These are phyloP conservation scores for Aphrocallistes beatrix DNA, from an alignment of 37 sponge, comb jelly and placozoan species.

Conservation along the genomic window DNA sequence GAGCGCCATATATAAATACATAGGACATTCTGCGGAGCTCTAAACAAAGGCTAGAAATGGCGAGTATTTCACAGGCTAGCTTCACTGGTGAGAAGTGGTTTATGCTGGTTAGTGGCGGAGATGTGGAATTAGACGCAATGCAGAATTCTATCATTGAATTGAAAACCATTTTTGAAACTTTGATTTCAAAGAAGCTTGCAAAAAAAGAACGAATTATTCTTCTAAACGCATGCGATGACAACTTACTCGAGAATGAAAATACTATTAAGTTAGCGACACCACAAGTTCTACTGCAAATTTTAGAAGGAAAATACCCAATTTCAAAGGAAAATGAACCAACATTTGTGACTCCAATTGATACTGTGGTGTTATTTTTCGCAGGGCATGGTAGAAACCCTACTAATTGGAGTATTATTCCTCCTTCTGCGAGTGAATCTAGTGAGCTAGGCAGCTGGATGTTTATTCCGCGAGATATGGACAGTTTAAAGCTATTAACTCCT, in stretches of 20 bases:
- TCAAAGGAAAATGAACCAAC: background rate
- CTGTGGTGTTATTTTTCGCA: background rate
- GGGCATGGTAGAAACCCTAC: background rate
- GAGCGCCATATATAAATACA: too few relatives aligned
- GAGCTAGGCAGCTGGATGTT: constrained; percentile 11
- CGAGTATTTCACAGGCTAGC: too few relatives aligned
- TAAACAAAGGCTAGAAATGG: too few relatives aligned
- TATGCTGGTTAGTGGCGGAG: background rate
- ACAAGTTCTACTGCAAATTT: background rate
- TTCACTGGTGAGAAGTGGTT: background rate
- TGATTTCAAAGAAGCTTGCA: background rate
- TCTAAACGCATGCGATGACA: background rate
- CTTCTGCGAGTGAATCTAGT: background rate
- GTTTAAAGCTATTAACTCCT: background rate
- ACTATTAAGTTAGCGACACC: background rate
- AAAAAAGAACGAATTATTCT: background rate
- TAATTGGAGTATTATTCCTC: background rate
- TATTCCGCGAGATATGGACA: background rate
- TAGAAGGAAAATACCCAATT: constrained; percentile 10
- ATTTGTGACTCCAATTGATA: background rate
- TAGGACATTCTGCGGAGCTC: too few relatives aligned
- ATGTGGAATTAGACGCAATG: background rate
- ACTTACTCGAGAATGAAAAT: background rate
- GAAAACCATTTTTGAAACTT: background rate
- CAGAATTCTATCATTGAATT: background rate